These are phyloP conservation scores for Desmodus rotundus DNA, from an alignment of 2,113 vertebrate genomes.

Conservation along the genomic window DNA sequence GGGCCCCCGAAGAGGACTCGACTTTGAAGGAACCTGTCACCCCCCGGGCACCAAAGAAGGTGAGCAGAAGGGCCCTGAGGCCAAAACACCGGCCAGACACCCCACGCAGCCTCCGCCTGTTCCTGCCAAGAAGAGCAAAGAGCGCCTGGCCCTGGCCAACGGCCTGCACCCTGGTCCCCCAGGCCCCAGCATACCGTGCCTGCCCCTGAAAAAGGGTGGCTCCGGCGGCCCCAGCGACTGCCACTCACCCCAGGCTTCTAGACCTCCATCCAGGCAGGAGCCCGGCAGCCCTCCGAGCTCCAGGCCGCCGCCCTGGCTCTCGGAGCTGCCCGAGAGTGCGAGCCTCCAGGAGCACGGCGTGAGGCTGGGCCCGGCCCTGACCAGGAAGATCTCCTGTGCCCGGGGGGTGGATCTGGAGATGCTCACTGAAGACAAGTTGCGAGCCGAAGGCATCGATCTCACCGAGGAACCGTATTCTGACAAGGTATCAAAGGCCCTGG, in stretches of 20 bases:
- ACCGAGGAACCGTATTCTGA: conserved; percentile 97
- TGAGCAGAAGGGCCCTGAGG: conserved; percentile 74
- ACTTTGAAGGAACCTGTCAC: conserved; percentile 63
- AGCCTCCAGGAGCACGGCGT: conserved; percentile 86
- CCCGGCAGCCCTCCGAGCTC: conserved; percentile 75
- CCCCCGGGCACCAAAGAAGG: conserved; percentile 74
- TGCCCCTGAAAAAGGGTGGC: conserved; percentile 84
- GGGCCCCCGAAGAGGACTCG: conserved; percentile 72
- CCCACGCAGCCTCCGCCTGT: conserved; percentile 93
- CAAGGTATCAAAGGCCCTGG: conserved; percentile 84
- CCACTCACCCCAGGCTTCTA: conserved; percentile 63
- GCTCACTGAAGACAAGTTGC: conserved; percentile 89
- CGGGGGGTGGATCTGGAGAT: conserved; percentile 89
- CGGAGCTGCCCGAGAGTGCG: conserved; percentile 79
- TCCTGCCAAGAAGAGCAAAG: conserved; percentile 94
- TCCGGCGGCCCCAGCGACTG: conserved; percentile 74
- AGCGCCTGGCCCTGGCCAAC: conserved; percentile 90
- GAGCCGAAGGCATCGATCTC: conserved; percentile 92
- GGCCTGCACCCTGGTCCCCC: conserved; percentile 83
- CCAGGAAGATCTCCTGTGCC: conserved; percentile 87
- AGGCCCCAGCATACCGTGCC: conserved; percentile 80
- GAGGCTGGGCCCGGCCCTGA: conserved; percentile 82
- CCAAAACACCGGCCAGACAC: conserved; percentile 86
- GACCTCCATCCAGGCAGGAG: conserved; percentile 76
- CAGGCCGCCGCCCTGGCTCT: conserved; percentile 88